Conservation (phyloP, 2,113 vertebrate genomes). For the Xiphorhynchus elegans region DNA sequence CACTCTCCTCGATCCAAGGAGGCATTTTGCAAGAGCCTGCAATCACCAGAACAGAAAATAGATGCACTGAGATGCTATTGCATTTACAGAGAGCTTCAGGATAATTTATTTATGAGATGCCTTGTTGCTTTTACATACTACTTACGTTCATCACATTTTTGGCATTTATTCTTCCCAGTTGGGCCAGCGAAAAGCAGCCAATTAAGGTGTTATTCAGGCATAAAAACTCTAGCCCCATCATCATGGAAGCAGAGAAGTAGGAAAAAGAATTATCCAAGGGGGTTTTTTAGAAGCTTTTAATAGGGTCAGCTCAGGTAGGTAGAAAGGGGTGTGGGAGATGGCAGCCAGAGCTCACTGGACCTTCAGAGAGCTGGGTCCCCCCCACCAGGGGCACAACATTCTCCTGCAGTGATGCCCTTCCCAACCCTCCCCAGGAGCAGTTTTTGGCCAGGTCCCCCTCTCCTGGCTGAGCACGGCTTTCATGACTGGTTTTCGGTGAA, state of each 20-base stretch:
- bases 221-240: not conserved
- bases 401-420: not conserved
- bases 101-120: slow-evolving; percentile 49
- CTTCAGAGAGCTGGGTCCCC: not conserved
- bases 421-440: not conserved
- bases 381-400: not conserved
- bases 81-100: not conserved
- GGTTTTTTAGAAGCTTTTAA: not conserved
- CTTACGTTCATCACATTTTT: slow-evolving; percentile 23
- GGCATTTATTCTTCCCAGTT: slow-evolving; percentile 19
- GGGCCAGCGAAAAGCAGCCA: not conserved
- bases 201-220: not conserved
- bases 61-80: not conserved
- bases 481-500: not conserved
- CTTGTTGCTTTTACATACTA: slow-evolving; percentile 3
- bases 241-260: not conserved
- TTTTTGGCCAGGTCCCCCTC: not conserved
- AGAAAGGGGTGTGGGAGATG: not conserved
- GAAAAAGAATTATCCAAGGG: not conserved
- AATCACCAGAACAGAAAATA: slow-evolving; percentile 18
- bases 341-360: not conserved
- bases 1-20: not conserved
- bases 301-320: not conserved
- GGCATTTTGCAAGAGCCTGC: not conserved
- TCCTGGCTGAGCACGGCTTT: not conserved